A percentile compares a stretch with the other conserved stretches of the same genome.
Conservation (phyloP, 37 sponge, comb jelly and placozoan species). For the Cladorhizidae sp. region DNA sequence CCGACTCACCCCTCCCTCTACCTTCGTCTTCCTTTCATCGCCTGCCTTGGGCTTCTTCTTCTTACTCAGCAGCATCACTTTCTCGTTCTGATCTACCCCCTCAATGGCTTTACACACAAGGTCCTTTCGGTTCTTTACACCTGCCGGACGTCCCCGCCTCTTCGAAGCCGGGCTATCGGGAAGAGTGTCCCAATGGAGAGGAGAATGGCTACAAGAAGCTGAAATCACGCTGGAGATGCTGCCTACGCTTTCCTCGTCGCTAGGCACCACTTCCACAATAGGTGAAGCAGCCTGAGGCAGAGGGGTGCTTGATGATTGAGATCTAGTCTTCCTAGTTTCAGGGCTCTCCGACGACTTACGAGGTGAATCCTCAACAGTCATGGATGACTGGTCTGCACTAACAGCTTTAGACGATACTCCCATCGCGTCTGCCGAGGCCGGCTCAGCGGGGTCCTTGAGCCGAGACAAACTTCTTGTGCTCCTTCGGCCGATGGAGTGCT, state of each 20-base stretch:
- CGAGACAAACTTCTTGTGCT: background rate
- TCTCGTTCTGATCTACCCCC: background rate
- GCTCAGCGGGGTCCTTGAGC: background rate
- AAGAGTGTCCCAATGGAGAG: background rate
- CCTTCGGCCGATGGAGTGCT: background rate
- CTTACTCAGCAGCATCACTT: too few species aligned
- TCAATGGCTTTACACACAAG: background rate
- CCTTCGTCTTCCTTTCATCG: too few species aligned
- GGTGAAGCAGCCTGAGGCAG: too few species aligned
- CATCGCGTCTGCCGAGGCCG: too few species aligned
- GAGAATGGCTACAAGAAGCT: background rate
- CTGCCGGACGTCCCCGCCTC: background rate
- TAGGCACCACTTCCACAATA: background rate
- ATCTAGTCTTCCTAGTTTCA: too few species aligned
- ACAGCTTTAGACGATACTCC: too few species aligned
- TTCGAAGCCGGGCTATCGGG: background rate
- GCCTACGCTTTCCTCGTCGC: conserved; percentile 36
- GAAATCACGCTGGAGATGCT: conserved; percentile 25
- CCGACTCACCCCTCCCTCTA: too few species aligned
- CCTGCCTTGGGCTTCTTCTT: too few species aligned
- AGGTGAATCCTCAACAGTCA: too few species aligned
- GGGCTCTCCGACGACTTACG: too few species aligned
- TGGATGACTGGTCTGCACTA: too few species aligned
- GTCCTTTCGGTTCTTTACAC: background rate
- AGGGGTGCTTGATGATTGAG: too few species aligned